phyloP scores from a whole-genome alignment of 2,113 vertebrate genomes.

The Marmota monax region DNA sequence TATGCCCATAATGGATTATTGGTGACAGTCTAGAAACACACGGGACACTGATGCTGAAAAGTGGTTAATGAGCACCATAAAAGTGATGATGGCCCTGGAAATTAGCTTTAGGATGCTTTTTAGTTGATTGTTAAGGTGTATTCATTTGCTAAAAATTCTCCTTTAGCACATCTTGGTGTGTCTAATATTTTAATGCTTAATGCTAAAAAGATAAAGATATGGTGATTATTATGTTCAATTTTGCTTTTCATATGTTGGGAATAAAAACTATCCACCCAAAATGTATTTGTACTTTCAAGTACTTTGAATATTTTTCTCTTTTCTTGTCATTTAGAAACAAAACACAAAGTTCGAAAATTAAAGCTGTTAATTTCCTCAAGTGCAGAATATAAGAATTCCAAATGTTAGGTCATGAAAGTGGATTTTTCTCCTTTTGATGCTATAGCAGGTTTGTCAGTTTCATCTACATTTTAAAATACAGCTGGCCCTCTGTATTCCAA shows the following conservation, averaged over 20 bases:
- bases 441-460: background rate
- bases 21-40: slow-evolving; percentile 59
- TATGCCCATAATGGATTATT: slow-evolving; percentile 55
- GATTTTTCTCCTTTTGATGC: slow-evolving; percentile 49
- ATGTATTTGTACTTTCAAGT: slow-evolving; percentile 5
- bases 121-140: background rate
- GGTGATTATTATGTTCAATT: background rate
- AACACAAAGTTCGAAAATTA: slow-evolving; percentile 53
- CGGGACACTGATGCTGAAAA: slow-evolving; percentile 34
- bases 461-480: slow-evolving; percentile 34
- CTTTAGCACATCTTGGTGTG: background rate
- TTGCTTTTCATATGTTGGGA: slow-evolving; percentile 45
- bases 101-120: slow-evolving; percentile 30
- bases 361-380: slow-evolving; percentile 20
- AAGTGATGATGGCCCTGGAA: slow-evolving; percentile 43
- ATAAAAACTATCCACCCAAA: background rate
- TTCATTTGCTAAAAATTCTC: slow-evolving; percentile 20
- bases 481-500: background rate
- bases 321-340: slow-evolving; percentile 52
- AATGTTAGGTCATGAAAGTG: slow-evolving; percentile 22
- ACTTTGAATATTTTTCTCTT: background rate
- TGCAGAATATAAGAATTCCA: slow-evolving; percentile 47
- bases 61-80: slow-evolving; percentile 53
- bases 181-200: slow-evolving; percentile 43
- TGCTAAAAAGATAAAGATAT: background rate